phyloP scores from a whole-genome alignment of 2,888 invertebrate species.

The Melanchra persicariae region DNA sequence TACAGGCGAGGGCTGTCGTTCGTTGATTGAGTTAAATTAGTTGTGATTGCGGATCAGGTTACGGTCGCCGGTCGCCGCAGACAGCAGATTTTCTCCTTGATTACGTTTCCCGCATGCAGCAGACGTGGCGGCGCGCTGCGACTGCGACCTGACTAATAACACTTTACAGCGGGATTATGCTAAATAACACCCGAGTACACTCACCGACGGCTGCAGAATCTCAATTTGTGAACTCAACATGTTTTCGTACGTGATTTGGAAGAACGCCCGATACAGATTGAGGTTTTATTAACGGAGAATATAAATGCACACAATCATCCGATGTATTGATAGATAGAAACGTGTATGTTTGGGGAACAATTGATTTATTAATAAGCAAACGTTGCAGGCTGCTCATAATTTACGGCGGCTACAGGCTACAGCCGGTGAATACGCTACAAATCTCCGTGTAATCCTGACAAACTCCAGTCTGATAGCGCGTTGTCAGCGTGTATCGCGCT shows the following conservation, averaged over 20 bases:
- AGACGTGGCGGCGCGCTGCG: constrained; percentile 65
- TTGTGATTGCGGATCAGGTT: constrained; percentile 83
- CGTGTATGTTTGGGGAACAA: constrained; percentile 37
- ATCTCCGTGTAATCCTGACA: constrained; percentile 59
- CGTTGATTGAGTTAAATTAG: constrained; percentile 84
- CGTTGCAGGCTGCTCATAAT: constrained; percentile 48
- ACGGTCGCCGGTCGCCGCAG: constrained; percentile 70
- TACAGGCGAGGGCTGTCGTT: constrained; percentile 67
- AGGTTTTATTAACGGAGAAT: constrained; percentile 43
- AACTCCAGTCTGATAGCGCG: constrained; percentile 37
- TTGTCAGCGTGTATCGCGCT: constrained; percentile 41
- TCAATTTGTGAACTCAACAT: constrained; percentile 55
- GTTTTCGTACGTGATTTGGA: constrained; percentile 60
- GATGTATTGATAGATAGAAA: constrained; percentile 16
- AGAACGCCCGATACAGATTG: constrained; percentile 44
- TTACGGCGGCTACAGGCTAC: constrained; percentile 27
- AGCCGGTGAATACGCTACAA: constrained; percentile 43
- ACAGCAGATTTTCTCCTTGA: constrained; percentile 72
- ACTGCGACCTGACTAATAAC: constrained; percentile 56
- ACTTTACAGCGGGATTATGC: constrained; percentile 55
- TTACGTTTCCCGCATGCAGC: constrained; percentile 62
- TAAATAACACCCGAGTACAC: constrained; percentile 51
- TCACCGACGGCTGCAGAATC: constrained; percentile 49
- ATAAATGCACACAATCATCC: constrained; percentile 15
- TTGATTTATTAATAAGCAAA: constrained; percentile 57